Evolutionary conservation across 2,113 vertebrate genomes (phyloP), one percentile per base, ranked within the genome.

Genomic region (Nycticryphes semicollaris): DNA sequence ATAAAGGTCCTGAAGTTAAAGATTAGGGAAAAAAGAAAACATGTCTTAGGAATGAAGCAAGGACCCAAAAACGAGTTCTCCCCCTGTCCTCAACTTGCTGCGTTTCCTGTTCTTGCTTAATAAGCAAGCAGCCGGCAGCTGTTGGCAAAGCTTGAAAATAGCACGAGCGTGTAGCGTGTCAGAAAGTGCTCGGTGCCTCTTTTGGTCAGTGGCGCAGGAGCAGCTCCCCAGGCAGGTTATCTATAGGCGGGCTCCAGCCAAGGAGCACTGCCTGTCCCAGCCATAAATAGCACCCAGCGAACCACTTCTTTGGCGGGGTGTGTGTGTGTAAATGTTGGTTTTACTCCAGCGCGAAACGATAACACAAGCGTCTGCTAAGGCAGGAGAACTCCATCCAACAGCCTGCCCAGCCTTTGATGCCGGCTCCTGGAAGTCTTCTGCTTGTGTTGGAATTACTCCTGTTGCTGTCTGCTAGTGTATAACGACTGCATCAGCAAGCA

Each of bases 111-210:
- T 80, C 76, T 33, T 86, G 88, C 83, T 87, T 57, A 45, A 78
- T 31, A 84, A 94, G 84, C 87, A 74, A 75, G 37, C 78, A 84
- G 89, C 72, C 23, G 10, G 41, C 96, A 96, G 96, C 96, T 94
- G 96, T 53, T 93, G 94, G 92, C 94, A 92, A 8, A 20, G 84
- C 84, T 73, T 25, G 92, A 39, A 83, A 84, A 87, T 60, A 91
- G 94, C 93, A 33, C 1, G 9, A 41, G 74, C 66, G 82, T 1
- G 84, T 1, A 25, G 69, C 1, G 0, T 76, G 89, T 87, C 84
- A 47, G 0, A 37, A 12, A 47, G 72, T 37, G 4, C 59, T 21
- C 50, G 3, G 0, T 14, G 87, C 94, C 93, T 89, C 81, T 95
- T 95, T 95, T 93, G 95, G 96, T n/a, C 53, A 95, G 91, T 33